phyloP scores from a whole-genome alignment of 1,140 invertebrate species.

The Atta texana region DNA sequence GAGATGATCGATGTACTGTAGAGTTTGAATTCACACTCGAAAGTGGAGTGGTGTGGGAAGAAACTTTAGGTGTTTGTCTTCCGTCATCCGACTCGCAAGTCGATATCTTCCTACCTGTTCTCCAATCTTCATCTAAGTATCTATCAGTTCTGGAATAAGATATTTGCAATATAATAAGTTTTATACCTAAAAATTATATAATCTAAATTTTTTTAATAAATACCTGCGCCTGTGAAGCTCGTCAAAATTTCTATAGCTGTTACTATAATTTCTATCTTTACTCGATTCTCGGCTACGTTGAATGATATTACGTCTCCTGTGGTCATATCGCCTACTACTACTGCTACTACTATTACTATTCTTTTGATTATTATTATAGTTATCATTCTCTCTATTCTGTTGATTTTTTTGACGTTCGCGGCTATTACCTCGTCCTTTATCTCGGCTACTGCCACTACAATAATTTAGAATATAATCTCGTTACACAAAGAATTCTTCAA shows the following conservation, averaged over 20 bases:
- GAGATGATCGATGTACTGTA: slow-evolving; percentile 64
- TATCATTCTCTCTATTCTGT: slow-evolving; percentile 84
- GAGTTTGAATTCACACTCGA: slow-evolving; percentile 76
- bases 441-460: slow-evolving; percentile 80
- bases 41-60: slow-evolving; percentile 62
- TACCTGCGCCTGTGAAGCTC: slow-evolving; percentile 81
- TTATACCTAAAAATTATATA: background rate
- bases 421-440: slow-evolving; percentile 81
- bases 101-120: slow-evolving; percentile 82
- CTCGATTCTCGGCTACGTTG: slow-evolving; percentile 84
- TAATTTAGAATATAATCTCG: slow-evolving; percentile 47
- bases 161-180: slow-evolving; percentile 25
- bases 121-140: slow-evolving; percentile 84
- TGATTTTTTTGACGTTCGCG: slow-evolving; percentile 84
- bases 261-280: slow-evolving; percentile 83
- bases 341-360: slow-evolving; percentile 71
- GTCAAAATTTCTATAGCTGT: slow-evolving; percentile 76
- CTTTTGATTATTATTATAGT: slow-evolving; percentile 83
- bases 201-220: slow-evolving; percentile 10
- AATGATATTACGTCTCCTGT: slow-evolving; percentile 78
- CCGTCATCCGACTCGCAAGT: slow-evolving; percentile 82
- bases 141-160: slow-evolving; percentile 67
- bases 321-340: slow-evolving; percentile 76
- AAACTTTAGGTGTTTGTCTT: slow-evolving; percentile 77
- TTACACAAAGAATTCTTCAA: slow-evolving; percentile 4